A percentile compares a stretch with the other conserved stretches of the same genome.
These are phyloP conservation scores for Volucella inflata DNA, from an alignment of 2,888 invertebrate species.

Conservation along the genomic window DNA sequence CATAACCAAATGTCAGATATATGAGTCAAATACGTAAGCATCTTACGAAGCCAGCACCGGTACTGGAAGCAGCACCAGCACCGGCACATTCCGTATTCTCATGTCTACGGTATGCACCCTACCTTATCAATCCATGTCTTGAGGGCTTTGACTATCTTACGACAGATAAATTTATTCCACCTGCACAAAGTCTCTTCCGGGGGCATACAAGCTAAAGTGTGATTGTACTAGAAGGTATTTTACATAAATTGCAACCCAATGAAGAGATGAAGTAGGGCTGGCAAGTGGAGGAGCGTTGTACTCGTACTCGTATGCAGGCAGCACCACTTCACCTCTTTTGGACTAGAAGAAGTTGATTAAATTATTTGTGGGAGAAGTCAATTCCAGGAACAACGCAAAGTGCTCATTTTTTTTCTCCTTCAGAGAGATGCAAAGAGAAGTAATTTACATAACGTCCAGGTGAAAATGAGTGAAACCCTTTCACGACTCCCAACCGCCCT, in stretches of 20 bases:
- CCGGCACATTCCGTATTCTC: too few species aligned
- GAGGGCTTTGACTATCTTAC: slow-evolving; percentile 15
- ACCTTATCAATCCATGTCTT: slow-evolving; percentile 23
- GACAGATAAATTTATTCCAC: slow-evolving; percentile 61
- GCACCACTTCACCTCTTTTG: slow-evolving; percentile 62
- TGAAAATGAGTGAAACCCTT: slow-evolving; percentile 33
- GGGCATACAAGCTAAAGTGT: slow-evolving; percentile 4
- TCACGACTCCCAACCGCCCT: background rate
- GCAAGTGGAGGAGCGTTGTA: slow-evolving; percentile 30
- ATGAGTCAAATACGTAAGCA: slow-evolving; percentile 49
- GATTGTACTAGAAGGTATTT: slow-evolving; percentile 49
- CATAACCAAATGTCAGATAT: slow-evolving; percentile 69
- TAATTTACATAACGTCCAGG: slow-evolving; percentile 60
- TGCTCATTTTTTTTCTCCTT: slow-evolving; percentile 5
- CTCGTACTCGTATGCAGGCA: slow-evolving; percentile 47
- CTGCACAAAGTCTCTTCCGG: slow-evolving; percentile 16
- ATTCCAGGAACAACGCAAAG: slow-evolving; percentile 32
- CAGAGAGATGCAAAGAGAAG: background rate
- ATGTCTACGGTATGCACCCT: background rate
- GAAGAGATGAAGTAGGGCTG: slow-evolving; percentile 33
- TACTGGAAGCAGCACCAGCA: too few species aligned
- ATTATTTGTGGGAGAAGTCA: slow-evolving; percentile 54
- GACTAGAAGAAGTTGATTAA: slow-evolving; percentile 69
- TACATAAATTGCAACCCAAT: slow-evolving; percentile 61
- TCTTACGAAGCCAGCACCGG: slow-evolving; percentile 20